Conservation (phyloP, 2,797 vertebrate species). For the Periophthalmus magnuspinnatus region DNA sequence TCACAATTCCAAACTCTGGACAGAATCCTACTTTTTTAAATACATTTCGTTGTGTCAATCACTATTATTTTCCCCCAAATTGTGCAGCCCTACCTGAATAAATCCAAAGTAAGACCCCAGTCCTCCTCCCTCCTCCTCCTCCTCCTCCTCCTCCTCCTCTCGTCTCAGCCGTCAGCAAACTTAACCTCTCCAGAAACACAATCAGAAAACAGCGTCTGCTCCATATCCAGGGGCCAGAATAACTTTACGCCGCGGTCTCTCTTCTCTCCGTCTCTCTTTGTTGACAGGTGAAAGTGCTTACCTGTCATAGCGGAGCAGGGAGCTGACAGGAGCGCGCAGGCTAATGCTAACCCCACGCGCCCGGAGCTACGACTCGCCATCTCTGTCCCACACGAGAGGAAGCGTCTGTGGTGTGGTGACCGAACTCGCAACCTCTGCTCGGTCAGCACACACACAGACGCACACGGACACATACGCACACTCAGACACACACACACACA, state of each 20-base stretch:
- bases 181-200: slow-evolving; percentile 57
- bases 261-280: slow-evolving; percentile 57
- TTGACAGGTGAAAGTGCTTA: slow-evolving; percentile 73
- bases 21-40: too few species aligned
- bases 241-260: slow-evolving; percentile 43
- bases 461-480: too few species aligned
- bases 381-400: slow-evolving; percentile 36
- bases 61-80: too few species aligned
- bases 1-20: too few species aligned
- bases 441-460: slow-evolving; percentile 53
- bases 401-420: slow-evolving; percentile 62
- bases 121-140: background rate
- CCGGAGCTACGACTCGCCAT: slow-evolving; percentile 70
- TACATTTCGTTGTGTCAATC: too few species aligned
- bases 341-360: slow-evolving; percentile 62
- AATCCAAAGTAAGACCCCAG: background rate
- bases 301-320: slow-evolving; percentile 69
- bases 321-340: slow-evolving; percentile 56
- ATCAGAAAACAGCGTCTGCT: slow-evolving; percentile 30
- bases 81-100: too few species aligned
- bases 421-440: slow-evolving; percentile 57
- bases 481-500: too few species aligned
- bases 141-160: background rate
- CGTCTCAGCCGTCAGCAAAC: slow-evolving; percentile 63
- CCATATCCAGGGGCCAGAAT: slow-evolving; percentile 61